phyloP scores from a whole-genome alignment of 2,797 vertebrate species.

The Mormyrus proboscirostris region DNA sequence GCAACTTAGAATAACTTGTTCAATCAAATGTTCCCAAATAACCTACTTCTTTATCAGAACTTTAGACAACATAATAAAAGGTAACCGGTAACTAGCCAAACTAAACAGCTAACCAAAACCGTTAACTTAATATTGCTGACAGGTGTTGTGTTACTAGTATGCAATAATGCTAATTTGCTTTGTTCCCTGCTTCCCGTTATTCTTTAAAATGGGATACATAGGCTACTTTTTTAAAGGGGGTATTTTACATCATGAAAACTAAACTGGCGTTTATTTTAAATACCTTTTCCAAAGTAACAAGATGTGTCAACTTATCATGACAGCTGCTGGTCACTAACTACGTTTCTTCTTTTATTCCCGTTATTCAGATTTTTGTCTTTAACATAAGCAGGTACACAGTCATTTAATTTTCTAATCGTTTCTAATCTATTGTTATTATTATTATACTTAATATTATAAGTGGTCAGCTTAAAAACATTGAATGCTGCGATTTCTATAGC shows the following conservation, averaged over 20 bases:
- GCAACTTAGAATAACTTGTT: background rate
- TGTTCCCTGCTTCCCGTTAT: background rate
- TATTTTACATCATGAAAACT: background rate
- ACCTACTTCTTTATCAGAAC: background rate
- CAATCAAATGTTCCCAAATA: background rate
- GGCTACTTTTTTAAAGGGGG: background rate
- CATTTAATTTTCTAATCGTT: background rate
- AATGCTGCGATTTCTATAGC: background rate
- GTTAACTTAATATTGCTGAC: background rate
- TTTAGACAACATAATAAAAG: background rate
- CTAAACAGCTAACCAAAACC: background rate
- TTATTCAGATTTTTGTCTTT: background rate
- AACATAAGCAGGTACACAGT: background rate
- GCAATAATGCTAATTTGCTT: background rate
- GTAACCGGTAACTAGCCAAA: background rate
- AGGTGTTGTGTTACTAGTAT: background rate
- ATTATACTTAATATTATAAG: background rate
- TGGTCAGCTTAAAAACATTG: background rate
- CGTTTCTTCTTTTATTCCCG: background rate
- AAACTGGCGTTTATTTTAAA: background rate
- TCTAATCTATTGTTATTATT: background rate
- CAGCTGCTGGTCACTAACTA: background rate
- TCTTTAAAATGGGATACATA: background rate
- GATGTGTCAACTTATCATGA: background rate
- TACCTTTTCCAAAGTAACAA: background rate